Evolutionary conservation across 2,797 vertebrate species (phyloP), one percentile per base, ranked within the genome.

Genomic region (Coregonus suidteri): DNA sequence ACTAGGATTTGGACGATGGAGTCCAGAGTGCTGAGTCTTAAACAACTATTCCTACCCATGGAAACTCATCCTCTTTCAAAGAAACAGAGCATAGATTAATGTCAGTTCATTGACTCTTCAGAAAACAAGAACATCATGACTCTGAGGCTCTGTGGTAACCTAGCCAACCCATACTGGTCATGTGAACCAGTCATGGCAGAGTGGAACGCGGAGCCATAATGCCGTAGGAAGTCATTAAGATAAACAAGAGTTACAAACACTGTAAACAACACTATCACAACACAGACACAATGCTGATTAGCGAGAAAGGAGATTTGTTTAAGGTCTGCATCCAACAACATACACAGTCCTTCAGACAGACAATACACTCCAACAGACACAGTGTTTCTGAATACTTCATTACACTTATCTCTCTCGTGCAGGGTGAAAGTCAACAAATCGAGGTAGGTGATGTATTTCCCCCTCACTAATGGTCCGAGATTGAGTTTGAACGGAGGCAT

Each of bases 171-270:
- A 75, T 71, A 72, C 35, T 52, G 70, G 62, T 86, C 83, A 75
- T 85, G 83, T 82, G 87, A 78, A 77, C 85, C 77, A 90, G 89
- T 93, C 86, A 71, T 1, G 52, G 35, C 72, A 74, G 77, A 76
- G 74, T 72, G 78, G 54, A 74, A 79, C 73, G 37, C 0, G 11
- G n/a, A 77, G 77, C 79, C 85, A 81, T 75, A 78, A 78, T 85
- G 86, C 79, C 83, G 90, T 88, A 91, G 91, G 90, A 92, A 92
- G 85, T 74, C 76, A 13, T 16, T 71, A 84, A 81, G 84, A 88
- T 91, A 93, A 94, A 93, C 91, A 93, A 20, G 0, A 77, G 83
- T 75, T 78, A 73, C 66, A 83, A 83, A 87, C 83, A 76, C 76
- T 73, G 85, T 90, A 91, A 91, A 93, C 87, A 90, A 75, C 84